phyloP scores from a whole-genome alignment of 2,113 vertebrate genomes.

The Clinocottus analis region DNA sequence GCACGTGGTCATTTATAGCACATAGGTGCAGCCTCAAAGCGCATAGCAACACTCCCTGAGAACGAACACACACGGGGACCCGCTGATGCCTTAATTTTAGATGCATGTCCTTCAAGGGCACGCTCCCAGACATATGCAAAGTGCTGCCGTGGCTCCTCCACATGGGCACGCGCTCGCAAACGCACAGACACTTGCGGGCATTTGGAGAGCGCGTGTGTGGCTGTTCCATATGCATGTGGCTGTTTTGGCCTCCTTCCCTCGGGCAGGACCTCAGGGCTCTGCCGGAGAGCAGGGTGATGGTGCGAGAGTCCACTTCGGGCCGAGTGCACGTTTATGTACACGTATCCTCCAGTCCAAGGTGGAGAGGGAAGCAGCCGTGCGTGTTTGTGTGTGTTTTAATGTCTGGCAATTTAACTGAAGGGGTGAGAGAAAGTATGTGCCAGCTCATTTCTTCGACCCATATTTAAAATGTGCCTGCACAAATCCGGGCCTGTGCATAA shows the following conservation, averaged over 20 bases:
- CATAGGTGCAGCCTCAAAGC: slow-evolving; percentile 17
- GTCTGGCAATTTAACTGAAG: background rate
- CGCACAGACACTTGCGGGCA: slow-evolving; percentile 44
- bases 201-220: slow-evolving; percentile 39
- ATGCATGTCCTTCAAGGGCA: slow-evolving; percentile 33
- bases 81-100: slow-evolving; percentile 40
- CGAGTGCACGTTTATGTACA: slow-evolving; percentile 43
- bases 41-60: slow-evolving; percentile 32
- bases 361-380: background rate
- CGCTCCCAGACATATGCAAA: slow-evolving; percentile 67
- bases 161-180: slow-evolving; percentile 22
- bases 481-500: slow-evolving; percentile 20
- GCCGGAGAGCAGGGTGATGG: slow-evolving; percentile 53
- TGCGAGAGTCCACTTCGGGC: slow-evolving; percentile 64
- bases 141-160: slow-evolving; percentile 33
- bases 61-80: background rate
- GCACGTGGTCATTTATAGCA: slow-evolving; percentile 38
- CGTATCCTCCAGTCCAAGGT: slow-evolving; percentile 17
- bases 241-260: slow-evolving; percentile 63
- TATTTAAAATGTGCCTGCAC: slow-evolving; percentile 12
- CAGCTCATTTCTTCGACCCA: slow-evolving; percentile 28
- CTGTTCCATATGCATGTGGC: slow-evolving; percentile 78
- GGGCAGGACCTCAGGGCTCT: slow-evolving; percentile 64
- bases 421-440: slow-evolving; percentile 21
- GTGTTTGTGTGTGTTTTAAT: slow-evolving; percentile 5